A percentile compares a stretch with the other conserved stretches of the same genome.
Conservation (phyloP, 1,140 invertebrate species). For the Lysiphlebus fabarum region DNA sequence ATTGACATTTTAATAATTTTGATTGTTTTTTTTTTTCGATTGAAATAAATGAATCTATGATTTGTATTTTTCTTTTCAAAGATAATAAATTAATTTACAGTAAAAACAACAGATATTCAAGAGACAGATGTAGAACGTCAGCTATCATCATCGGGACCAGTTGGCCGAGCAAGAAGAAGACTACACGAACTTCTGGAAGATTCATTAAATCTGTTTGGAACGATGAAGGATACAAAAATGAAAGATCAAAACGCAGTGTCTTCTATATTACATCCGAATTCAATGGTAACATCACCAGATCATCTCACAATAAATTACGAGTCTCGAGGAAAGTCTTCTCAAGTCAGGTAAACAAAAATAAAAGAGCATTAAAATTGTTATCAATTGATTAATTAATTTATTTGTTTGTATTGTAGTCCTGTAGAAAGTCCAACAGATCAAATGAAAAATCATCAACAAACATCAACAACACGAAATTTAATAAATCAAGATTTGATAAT, state of each 20-base stretch:
- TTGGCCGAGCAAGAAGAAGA: conserved; percentile 60
- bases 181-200: conserved; percentile 68
- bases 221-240: conserved; percentile 50
- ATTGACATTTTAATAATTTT: background rate
- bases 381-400: too few species aligned
- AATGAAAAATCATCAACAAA: conserved; percentile 44
- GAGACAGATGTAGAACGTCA: conserved; percentile 38
- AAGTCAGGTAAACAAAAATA: conserved; percentile 49
- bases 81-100: conserved; percentile 26
- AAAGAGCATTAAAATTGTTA: too few species aligned
- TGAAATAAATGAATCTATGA: background rate
- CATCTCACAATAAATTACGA: conserved; percentile 34
- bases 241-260: conserved; percentile 32
- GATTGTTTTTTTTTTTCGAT: background rate
- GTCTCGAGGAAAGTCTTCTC: conserved; percentile 51
- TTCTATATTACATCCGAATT: conserved; percentile 25
- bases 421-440: conserved; percentile 30
- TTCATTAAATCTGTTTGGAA: conserved; percentile 64
- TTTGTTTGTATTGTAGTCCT: too few species aligned
- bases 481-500: conserved; percentile 28
- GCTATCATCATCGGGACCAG: conserved; percentile 40
- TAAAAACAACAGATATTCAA: conserved; percentile 19
- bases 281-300: conserved; percentile 31
- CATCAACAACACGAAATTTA: conserved; percentile 38
- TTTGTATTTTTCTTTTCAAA: conserved; percentile 18